phyloP scores from a whole-genome alignment of 2,113 vertebrate genomes.

The Entelurus aequoreus region DNA sequence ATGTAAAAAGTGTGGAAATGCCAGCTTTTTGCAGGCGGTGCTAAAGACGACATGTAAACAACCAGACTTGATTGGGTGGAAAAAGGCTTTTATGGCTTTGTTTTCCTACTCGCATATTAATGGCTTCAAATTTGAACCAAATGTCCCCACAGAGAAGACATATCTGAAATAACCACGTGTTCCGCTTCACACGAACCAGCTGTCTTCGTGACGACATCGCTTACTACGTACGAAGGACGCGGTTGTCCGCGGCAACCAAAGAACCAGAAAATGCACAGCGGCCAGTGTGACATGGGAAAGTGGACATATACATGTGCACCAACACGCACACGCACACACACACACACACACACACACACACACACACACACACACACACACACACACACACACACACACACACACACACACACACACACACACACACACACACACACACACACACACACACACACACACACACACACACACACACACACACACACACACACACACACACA shows the following conservation, averaged over 20 bases:
- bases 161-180: slow-evolving; percentile 1
- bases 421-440: too few relatives aligned
- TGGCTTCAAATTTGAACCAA: neutral
- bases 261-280: slow-evolving; percentile 20
- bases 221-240: slow-evolving; percentile 54
- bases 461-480: slow-evolving; percentile 14
- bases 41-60: neutral
- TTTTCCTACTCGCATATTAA: neutral
- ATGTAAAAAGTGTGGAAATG: too few relatives aligned
- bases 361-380: slow-evolving; percentile 14
- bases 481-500: too few relatives aligned
- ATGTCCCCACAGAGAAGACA: neutral
- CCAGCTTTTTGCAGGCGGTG: too few relatives aligned
- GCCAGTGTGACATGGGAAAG: slow-evolving; percentile 29
- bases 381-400: slow-evolving; percentile 7
- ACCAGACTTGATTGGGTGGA: neutral
- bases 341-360: too few relatives aligned
- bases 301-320: slow-evolving; percentile 21
- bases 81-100: neutral
- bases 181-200: slow-evolving; percentile 9
- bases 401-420: slow-evolving; percentile 9
- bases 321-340: slow-evolving; percentile 15
- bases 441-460: slow-evolving; percentile 17
- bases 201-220: slow-evolving; percentile 34
- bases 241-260: slow-evolving; percentile 60